Evolutionary conservation across 2,888 invertebrate genomes (phyloP), one percentile per base, ranked within the genome.

Genomic region (Tachina lurida): DNA sequence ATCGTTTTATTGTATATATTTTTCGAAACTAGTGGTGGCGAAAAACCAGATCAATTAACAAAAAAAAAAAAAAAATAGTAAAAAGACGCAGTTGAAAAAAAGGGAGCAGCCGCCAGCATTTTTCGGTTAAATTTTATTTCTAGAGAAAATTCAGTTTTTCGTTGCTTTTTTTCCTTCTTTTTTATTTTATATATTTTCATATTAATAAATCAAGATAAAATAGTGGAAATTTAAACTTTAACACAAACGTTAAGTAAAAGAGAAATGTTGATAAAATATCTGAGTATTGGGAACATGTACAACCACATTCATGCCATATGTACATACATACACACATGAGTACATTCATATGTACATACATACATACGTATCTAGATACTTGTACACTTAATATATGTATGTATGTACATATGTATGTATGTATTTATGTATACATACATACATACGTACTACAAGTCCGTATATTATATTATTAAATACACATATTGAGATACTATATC

Each of bases 191-290:
- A 74, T 70, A 39, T 79, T 73, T 77, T 74, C 70, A 60, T 78
- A 81, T 85, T 85, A 85, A 85, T 85, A 85, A 85, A 85, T 85
- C 84, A 85, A 81, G 84, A 85, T 81, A 81, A 85, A 81, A 85
- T 85, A 85, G 84, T 85, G 81, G 77, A 77, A 85, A 85, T 85
- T 84, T 84, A 70, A 80, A 81, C 73, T 84, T 84, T 81, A 79
- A 84, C 75, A 75, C 78, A 84, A 84, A 84, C 68, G 80, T 84
- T 77, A 62, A 84, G 73, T 81, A 76, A 77, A 81, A 79, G 79
- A 84, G 81, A 84, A 84, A 84, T 77, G 84, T 77, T 77, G 84
- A 84, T 84, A 84, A 84, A 81, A 84, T 80, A 80, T 79, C 79
- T 84, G 71, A 77, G 70, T 70, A 84, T 79, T 84, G 74, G 74